Conservation (phyloP, 2,797 vertebrate species). For the Falco biarmicus region DNA sequence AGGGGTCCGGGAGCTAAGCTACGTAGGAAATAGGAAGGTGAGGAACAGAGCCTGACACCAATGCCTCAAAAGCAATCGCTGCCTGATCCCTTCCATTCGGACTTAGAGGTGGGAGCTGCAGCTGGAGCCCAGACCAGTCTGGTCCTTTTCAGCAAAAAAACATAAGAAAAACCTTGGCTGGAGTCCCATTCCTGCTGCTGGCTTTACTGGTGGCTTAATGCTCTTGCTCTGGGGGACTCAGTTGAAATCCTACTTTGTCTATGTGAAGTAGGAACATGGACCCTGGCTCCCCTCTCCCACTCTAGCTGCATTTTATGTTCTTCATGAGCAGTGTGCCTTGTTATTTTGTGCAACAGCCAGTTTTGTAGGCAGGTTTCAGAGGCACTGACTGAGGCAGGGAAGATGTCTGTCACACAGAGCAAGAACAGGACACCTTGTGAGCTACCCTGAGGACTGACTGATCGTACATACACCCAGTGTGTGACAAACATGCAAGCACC, state of each 20-base stretch:
- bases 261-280: accelerated
- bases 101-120: not conserved
- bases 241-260: not conserved
- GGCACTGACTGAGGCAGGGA: not conserved
- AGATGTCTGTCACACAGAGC: not conserved
- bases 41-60: not conserved
- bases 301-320: not conserved
- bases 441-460: not conserved
- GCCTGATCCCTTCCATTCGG: not conserved
- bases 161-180: not conserved
- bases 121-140: not conserved
- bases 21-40: not conserved
- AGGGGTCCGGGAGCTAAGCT: not conserved
- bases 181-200: not conserved
- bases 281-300: not conserved
- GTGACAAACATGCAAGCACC: not conserved
- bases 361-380: not conserved
- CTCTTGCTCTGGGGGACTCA: not conserved
- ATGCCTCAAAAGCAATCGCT: not conserved
- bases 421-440: accelerated
- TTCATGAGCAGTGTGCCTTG: not conserved
- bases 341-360: not conserved
- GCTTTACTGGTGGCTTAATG: not conserved
- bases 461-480: not conserved
- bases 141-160: not conserved